Evolutionary conservation across 2,888 invertebrate species (phyloP).

Genomic region (Cryptosula pallasiana): DNA sequence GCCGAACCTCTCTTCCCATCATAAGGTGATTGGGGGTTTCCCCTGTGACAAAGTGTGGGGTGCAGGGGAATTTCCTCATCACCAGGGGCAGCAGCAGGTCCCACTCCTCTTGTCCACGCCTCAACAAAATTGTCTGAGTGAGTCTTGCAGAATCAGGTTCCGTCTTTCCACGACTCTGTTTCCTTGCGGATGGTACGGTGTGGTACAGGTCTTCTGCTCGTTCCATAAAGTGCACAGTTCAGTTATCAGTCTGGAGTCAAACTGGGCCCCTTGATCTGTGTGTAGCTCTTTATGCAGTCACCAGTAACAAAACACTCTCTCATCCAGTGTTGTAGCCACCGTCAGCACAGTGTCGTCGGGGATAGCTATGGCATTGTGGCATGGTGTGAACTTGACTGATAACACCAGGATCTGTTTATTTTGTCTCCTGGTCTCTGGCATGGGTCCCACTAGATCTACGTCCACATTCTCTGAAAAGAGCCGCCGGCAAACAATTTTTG

Average conservation of each 20-base stretch:
- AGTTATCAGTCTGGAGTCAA: not conserved
- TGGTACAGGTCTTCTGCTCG: not conserved
- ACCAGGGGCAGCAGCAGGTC: not conserved
- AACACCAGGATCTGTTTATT: constrained; percentile 32
- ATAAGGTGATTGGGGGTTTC: too few species aligned
- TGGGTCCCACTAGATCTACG: constrained; percentile 31
- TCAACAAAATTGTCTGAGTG: not conserved
- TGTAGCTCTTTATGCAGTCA: not conserved
- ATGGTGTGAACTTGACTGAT: constrained; percentile 31
- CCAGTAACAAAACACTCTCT: not conserved
- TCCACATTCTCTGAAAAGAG: not conserved
- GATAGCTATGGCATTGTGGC: constrained; percentile 25
- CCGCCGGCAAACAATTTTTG: not conserved
- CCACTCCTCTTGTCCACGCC: too few species aligned
- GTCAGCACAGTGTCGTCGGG: not conserved
- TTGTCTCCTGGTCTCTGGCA: constrained; percentile 28
- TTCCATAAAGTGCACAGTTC: not conserved
- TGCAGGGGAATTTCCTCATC: not conserved
- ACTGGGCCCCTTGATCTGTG: not conserved
- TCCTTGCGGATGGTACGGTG: not conserved
- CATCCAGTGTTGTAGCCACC: not conserved
- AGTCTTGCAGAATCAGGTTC: not conserved
- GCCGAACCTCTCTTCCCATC: too few species aligned
- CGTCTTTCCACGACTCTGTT: not conserved
- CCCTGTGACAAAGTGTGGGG: too few species aligned